Evolutionary conservation across 35 echinoderm and acorn worm genomes (phyloP).

Genomic region (Anneissia japonica): DNA sequence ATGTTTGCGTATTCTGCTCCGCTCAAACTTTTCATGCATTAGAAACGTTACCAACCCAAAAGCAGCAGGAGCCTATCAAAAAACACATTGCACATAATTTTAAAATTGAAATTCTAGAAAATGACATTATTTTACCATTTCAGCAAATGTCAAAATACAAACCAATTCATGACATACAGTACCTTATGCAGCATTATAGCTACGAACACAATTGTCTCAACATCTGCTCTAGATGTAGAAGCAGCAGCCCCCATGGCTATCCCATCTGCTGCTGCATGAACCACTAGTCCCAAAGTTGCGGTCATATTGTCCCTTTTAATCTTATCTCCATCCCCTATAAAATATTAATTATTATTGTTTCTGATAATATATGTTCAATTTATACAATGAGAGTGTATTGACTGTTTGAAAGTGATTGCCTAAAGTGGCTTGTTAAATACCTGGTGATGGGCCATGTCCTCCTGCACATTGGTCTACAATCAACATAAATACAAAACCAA

Average conservation of each 20-base stretch:
- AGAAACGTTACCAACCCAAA: constrained; percentile 97
- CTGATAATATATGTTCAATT: no score
- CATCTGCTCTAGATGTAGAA: constrained; percentile 64
- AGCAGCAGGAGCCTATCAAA: constrained; percentile 84
- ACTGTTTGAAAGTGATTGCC: no score
- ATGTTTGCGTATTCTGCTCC: constrained; percentile 95
- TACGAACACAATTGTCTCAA: constrained; percentile 94
- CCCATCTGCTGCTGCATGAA: constrained; percentile 99
- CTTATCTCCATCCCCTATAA: background rate
- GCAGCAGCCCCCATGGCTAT: constrained; percentile 98
- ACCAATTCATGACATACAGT: constrained; percentile 2
- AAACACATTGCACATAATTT: no score
- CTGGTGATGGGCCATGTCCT: constrained; percentile 42
- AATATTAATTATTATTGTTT: no score
- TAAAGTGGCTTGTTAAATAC: no score
- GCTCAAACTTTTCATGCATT: constrained; percentile 93
- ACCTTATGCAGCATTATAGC: constrained; percentile 99
- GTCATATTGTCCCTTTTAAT: constrained; percentile 62
- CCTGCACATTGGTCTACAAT: constrained; percentile 82
- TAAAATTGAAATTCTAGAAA: background rate
- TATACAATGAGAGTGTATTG: no score
- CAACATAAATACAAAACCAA: constrained; percentile 98
- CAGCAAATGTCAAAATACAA: constrained; percentile 18
- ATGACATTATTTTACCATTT: no score
- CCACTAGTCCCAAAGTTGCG: constrained; percentile 92